Evolutionary conservation across 2,888 invertebrate species (phyloP).

Genomic region (Ophion ventricosus): DNA sequence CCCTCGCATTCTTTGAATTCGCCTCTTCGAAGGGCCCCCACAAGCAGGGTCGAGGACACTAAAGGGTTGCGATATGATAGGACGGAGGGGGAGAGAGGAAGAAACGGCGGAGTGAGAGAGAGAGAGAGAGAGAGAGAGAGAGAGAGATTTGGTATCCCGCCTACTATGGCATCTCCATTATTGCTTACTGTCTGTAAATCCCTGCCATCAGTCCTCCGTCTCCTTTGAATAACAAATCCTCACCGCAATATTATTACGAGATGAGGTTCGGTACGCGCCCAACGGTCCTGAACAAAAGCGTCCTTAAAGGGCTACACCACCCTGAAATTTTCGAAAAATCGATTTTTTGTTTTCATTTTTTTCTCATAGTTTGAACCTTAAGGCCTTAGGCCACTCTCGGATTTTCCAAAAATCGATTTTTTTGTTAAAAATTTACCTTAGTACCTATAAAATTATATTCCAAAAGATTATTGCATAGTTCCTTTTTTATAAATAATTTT

Average conservation of each 20-base stretch:
- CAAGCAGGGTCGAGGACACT: constrained; percentile 4
- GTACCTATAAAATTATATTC: no score
- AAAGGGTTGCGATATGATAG: constrained; percentile 37
- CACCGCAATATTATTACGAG: constrained; percentile 27
- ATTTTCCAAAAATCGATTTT: no score
- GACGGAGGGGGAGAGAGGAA: background rate
- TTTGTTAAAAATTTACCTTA: no score
- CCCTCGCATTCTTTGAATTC: constrained; percentile 41
- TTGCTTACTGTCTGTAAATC: constrained; percentile 6
- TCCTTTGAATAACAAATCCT: constrained; percentile 35
- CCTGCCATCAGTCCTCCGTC: background rate
- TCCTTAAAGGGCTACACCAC: no score
- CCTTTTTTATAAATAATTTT: no score
- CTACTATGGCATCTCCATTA: background rate
- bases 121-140: constrained; percentile 5
- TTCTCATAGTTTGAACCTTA: no score
- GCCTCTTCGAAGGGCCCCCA: background rate
- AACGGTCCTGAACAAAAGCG: no score
- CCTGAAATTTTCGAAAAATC: no score
- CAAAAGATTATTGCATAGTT: no score
- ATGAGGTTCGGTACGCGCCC: background rate
- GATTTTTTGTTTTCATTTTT: no score
- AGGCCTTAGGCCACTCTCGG: no score
- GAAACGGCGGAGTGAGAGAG: background rate
- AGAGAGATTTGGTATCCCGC: background rate